These are phyloP conservation scores for Achatina immaculata DNA, from an alignment of 1,140 invertebrate genomes.

Conservation along the genomic window DNA sequence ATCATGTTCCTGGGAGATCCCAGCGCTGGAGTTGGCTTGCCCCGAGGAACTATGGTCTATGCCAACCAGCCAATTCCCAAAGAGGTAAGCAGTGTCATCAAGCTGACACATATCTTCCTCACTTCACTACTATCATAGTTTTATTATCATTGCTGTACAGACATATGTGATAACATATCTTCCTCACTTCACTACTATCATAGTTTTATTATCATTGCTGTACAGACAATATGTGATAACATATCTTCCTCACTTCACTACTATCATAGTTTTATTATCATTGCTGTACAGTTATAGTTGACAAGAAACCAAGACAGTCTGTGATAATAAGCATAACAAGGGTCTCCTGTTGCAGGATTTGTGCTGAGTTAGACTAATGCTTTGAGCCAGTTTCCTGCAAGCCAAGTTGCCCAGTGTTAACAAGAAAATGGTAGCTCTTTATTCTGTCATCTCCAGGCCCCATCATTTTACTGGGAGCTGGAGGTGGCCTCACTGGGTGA, in stretches of 20 bases:
- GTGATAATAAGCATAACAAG: too few relatives aligned
- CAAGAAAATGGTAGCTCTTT: too few relatives aligned
- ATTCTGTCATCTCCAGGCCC: too few relatives aligned
- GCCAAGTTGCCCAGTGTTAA: too few relatives aligned
- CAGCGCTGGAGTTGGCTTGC: conserved; percentile 63
- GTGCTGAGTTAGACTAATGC: too few relatives aligned
- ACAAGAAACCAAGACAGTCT: background rate
- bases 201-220: background rate
- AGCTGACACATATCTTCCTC: background rate
- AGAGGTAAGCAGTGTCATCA: conserved; percentile 66
- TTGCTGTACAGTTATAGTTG: conserved; percentile 63
- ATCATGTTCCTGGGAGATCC: conserved; percentile 70
- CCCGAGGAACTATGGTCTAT: conserved; percentile 68
- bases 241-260: background rate
- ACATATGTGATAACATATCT: conserved; percentile 49
- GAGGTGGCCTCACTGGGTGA: conserved; percentile 70
- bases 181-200: background rate
- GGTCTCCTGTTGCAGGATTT: too few relatives aligned
- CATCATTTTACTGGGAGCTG: conserved; percentile 71
- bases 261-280: background rate
- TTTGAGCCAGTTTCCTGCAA: too few relatives aligned
- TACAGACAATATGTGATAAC: conserved; percentile 56
- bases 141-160: too few relatives aligned
- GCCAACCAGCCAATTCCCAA: conserved; percentile 67
- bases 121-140: background rate